phyloP scores from a whole-genome alignment of 64 coral and sea anemone species.

The Hydrozoanthus tunicans region DNA sequence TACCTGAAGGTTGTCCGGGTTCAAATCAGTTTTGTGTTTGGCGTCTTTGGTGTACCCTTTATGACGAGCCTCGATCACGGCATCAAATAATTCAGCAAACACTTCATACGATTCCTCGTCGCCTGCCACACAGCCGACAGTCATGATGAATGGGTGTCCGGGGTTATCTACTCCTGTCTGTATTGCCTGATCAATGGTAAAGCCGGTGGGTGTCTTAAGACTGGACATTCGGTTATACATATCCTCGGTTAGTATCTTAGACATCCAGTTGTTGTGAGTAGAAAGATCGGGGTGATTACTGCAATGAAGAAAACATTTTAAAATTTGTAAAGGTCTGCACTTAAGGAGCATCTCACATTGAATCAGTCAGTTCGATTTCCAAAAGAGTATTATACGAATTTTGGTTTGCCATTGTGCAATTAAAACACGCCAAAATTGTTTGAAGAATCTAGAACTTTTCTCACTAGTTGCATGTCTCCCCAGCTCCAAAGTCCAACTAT shows the following conservation, averaged over 20 bases:
- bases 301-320: neutral
- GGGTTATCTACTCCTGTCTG: slow-evolving; percentile 91
- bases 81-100: slow-evolving; percentile 77
- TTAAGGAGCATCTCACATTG: no score
- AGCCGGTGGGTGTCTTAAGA: slow-evolving; percentile 77
- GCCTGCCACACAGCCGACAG: slow-evolving; percentile 86
- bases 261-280: slow-evolving; percentile 84
- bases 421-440: no score
- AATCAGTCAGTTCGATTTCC: no score
- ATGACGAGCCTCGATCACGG: slow-evolving; percentile 89
- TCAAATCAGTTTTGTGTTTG: slow-evolving; percentile 83
- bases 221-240: slow-evolving; percentile 65
- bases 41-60: slow-evolving; percentile 82
- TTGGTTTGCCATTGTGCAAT: no score
- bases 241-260: slow-evolving; percentile 67
- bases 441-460: no score
- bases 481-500: no score
- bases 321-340: no score
- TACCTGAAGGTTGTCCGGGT: slow-evolving; percentile 71
- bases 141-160: slow-evolving; percentile 87
- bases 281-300: slow-evolving; percentile 70
- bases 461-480: no score
- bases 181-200: slow-evolving; percentile 74
- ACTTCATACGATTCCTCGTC: slow-evolving; percentile 85
- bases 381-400: no score